Conservation (phyloP, 1,140 invertebrate genomes). For the Heliconius himera region DNA sequence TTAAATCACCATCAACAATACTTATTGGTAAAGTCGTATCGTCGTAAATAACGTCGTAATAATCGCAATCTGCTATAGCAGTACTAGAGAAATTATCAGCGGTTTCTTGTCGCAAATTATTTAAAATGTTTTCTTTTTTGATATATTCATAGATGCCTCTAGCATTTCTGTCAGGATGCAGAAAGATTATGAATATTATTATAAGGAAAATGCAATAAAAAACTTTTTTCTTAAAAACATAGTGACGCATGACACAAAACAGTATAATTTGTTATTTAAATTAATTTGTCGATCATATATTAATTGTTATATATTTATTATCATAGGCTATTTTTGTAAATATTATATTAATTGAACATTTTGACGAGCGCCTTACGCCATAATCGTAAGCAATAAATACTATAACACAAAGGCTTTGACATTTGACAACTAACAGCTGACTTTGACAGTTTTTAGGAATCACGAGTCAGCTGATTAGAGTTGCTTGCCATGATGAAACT, state of each 20-base stretch:
- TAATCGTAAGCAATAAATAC: background rate
- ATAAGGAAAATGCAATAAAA: slow-evolving; percentile 52
- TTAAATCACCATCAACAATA: slow-evolving; percentile 61
- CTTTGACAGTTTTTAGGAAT: background rate
- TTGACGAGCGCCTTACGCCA: background rate
- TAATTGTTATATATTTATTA: background rate
- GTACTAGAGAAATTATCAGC: slow-evolving; percentile 61
- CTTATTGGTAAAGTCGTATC: slow-evolving; percentile 57
- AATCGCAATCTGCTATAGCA: slow-evolving; percentile 64
- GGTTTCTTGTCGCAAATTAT: slow-evolving; percentile 54
- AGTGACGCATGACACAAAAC: slow-evolving; percentile 38
- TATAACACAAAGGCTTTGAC: background rate
- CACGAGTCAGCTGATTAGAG: no score
- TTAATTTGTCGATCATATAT: background rate
- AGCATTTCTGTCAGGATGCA: slow-evolving; percentile 61
- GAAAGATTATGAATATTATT: slow-evolving; percentile 56
- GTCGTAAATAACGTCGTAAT: slow-evolving; percentile 61
- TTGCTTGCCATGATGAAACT: no score
- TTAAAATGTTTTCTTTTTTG: slow-evolving; percentile 58
- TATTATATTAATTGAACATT: background rate
- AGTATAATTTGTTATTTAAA: background rate
- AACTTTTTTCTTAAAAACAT: slow-evolving; percentile 59
- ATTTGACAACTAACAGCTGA: background rate
- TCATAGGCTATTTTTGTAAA: background rate
- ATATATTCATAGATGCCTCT: slow-evolving; percentile 62